Base-by-base conservation (phyloP, 1,140 invertebrate species). In the Laupala kohalensis region DNA sequence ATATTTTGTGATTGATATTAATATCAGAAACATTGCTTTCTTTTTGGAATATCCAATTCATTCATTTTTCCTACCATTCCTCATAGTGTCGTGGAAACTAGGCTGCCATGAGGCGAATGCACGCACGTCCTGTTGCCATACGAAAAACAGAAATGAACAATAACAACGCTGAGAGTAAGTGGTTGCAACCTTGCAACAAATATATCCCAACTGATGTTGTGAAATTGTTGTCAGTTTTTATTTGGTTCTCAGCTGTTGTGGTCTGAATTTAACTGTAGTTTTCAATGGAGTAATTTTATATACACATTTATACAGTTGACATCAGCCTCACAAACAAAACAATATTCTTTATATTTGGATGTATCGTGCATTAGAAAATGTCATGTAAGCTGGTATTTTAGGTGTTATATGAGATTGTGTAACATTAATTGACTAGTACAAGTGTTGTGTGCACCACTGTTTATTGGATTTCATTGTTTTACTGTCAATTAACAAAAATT, bases 31-130 rank as follows among this genome's bases (percentile, higher is more conserved):
- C 9, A 19, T 53, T 53, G 37, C 19, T 13, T 53, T 53, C 9
- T 53, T 53, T 53, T 53, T 53, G 19, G 37, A 53, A 53, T 19
- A 53, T 53, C 37, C 37, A 9, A 53, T 53, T 53, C 4, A 30
- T 29, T 68, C 67, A 68, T 71, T 64, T 71, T 71, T 71, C 70
- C 63, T 65, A 71, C 70, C 63, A 71, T 71, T 71, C 70, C 70
- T 63, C 24, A 28, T 63, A 71, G 70, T 71, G 70, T 71, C 70
- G 65, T 71, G 70, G 70, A 71, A 71, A 64, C 64, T 71, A 71
- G 26, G 70, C 70, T 71, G 70, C 63, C 70, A 71, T 26, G 70
- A 29, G 27, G 67, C 67, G 67, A 68, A 28, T 68, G 27, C 25
- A 30, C 67, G 29, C 28, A 23, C 67, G 29, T 29, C 26, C 66